phyloP scores from a whole-genome alignment of 2,888 invertebrate genomes.

The Drosophila mimica region DNA sequence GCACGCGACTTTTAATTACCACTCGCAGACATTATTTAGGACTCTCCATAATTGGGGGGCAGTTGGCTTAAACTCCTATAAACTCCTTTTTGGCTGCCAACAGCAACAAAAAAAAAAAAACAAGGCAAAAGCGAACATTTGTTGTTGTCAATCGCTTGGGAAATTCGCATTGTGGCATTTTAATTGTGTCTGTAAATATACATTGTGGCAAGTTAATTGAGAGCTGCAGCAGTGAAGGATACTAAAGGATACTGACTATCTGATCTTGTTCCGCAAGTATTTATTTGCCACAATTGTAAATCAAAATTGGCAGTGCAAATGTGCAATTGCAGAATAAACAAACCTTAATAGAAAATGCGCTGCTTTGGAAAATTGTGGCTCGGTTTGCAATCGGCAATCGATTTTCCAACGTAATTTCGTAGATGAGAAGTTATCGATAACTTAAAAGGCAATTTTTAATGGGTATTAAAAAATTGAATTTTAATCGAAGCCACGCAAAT shows the following conservation, averaged over 20 bases:
- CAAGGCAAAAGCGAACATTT: slow-evolving; percentile 8
- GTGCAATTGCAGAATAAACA: background rate
- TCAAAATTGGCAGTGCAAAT: background rate
- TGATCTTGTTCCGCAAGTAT: background rate
- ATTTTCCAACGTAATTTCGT: background rate
- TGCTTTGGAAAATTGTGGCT: background rate
- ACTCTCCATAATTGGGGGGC: slow-evolving; percentile 13
- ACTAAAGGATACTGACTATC: background rate
- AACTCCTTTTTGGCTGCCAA: slow-evolving; percentile 25
- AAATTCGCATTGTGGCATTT: slow-evolving; percentile 41
- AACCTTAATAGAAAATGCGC: accelerated
- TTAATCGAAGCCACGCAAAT: background rate
- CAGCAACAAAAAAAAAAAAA: slow-evolving; percentile 1
- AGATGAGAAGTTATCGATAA: background rate
- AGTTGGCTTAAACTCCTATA: slow-evolving; percentile 27
- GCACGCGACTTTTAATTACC: slow-evolving; percentile 57
- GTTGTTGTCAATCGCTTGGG: slow-evolving; percentile 35
- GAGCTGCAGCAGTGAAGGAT: background rate
- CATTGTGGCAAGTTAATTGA: background rate
- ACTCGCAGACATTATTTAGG: background rate
- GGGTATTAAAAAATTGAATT: background rate
- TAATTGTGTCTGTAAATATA: slow-evolving; percentile 18
- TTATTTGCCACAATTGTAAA: background rate
- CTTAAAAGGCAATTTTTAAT: background rate
- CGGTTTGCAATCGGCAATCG: background rate